Conservation (phyloP, 2,797 vertebrate species). For the Hypotaenidia philippensis region DNA sequence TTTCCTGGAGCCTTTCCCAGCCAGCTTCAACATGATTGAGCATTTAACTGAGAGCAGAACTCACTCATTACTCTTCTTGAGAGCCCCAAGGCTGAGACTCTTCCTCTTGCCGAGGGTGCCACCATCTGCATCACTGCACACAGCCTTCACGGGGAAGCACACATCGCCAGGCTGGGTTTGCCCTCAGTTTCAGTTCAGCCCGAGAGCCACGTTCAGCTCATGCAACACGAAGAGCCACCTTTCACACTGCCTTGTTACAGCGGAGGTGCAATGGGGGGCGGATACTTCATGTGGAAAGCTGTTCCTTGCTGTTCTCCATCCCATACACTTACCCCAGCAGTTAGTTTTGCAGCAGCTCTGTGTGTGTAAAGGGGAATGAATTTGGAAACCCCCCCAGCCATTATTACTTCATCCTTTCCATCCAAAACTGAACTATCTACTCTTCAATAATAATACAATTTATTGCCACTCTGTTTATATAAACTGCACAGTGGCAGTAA, state of each 20-base stretch:
- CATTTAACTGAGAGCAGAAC: neutral
- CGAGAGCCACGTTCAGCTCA: neutral
- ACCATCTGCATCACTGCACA: neutral
- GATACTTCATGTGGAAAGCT: neutral
- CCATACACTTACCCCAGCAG: neutral
- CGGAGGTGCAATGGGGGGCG: neutral
- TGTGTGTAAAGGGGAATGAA: neutral
- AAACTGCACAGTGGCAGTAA: neutral
- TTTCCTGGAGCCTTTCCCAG: neutral
- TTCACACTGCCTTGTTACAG: neutral
- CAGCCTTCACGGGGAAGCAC: neutral
- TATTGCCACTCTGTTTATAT: neutral
- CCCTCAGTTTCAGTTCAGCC: neutral
- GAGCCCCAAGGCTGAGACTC: neutral
- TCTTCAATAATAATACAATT: neutral
- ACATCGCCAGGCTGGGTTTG: neutral
- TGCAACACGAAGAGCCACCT: neutral
- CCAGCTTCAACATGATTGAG: neutral
- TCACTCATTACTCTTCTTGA: neutral
- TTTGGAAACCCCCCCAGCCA: neutral
- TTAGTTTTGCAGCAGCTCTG: neutral
- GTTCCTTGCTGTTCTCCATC: neutral
- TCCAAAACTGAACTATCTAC: neutral
- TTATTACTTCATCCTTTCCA: neutral
- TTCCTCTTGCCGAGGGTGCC: accelerated